Conservation (phyloP, 2,888 invertebrate species). For the Proisotoma minuta region DNA sequence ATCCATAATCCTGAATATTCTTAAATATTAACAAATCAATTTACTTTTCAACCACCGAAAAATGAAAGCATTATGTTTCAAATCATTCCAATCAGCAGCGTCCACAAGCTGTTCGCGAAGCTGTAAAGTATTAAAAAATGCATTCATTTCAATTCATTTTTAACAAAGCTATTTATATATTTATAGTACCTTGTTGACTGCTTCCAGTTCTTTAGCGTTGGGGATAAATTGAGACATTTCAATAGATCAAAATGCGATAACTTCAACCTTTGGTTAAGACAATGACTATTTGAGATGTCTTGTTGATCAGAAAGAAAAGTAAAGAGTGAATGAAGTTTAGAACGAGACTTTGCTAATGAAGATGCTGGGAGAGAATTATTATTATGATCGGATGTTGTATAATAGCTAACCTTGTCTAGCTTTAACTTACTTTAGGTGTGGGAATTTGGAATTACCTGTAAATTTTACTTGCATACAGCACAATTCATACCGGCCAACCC, state of each 20-base stretch:
- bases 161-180: slow-evolving; percentile 1
- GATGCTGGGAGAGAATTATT: no score
- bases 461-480: no score
- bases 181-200: slow-evolving; percentile 25
- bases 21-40: neutral
- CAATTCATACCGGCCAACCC: no score
- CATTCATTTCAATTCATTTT: neutral
- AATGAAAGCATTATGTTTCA: slow-evolving; percentile 37
- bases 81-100: slow-evolving; percentile 40
- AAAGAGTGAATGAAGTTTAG: neutral
- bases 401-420: no score
- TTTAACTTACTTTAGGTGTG: no score
- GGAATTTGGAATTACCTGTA: no score
- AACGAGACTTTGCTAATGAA: neutral
- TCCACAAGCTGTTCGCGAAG: slow-evolving; percentile 42
- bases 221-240: neutral
- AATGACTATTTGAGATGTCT: neutral
- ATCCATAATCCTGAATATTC: no score
- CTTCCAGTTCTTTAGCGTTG: slow-evolving; percentile 21
- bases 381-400: no score
- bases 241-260: neutral
- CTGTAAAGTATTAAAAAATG: slow-evolving; percentile 18
- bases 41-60: slow-evolving; percentile 43
- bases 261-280: neutral
- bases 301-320: neutral